These are phyloP conservation scores for human (Homo sapiens) DNA, from an alignment of 2,113 vertebrate genomes.

Conservation along the genomic window DNA sequence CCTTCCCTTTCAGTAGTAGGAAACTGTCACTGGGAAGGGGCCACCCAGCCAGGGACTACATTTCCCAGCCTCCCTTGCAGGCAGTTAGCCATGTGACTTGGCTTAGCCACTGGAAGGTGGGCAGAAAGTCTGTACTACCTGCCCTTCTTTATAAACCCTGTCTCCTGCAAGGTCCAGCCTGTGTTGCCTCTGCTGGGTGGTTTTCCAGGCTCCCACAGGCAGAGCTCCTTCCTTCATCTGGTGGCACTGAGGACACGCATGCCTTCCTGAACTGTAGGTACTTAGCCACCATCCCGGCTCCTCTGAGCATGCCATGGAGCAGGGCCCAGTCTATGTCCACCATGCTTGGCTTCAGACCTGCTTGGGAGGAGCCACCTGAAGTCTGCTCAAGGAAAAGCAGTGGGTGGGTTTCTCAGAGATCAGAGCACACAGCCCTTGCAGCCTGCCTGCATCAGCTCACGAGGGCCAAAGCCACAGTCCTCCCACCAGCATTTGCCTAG, in stretches of 20 bases:
- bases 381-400: not conserved
- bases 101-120: not conserved
- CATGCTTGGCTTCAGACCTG: not conserved
- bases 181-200: not conserved
- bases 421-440: not conserved
- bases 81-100: not conserved
- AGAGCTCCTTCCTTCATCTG: not conserved
- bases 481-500: not conserved
- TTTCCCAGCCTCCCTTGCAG: not conserved
- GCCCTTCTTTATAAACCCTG: not conserved
- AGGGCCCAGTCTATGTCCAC: not conserved
- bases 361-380: not conserved
- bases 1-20: not conserved
- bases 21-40: not conserved
- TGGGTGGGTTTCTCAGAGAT: not conserved
- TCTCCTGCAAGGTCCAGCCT: not conserved
- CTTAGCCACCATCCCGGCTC: not conserved
- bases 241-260: fast-evolving
- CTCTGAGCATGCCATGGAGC: not conserved
- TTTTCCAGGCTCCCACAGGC: not conserved
- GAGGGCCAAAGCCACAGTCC: not conserved
- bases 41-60: not conserved
- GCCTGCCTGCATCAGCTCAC: not conserved
- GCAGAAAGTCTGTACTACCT: not conserved
- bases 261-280: not conserved